phyloP scores from a whole-genome alignment of 2,888 invertebrate species.

The Drosophila anomalipes region DNA sequence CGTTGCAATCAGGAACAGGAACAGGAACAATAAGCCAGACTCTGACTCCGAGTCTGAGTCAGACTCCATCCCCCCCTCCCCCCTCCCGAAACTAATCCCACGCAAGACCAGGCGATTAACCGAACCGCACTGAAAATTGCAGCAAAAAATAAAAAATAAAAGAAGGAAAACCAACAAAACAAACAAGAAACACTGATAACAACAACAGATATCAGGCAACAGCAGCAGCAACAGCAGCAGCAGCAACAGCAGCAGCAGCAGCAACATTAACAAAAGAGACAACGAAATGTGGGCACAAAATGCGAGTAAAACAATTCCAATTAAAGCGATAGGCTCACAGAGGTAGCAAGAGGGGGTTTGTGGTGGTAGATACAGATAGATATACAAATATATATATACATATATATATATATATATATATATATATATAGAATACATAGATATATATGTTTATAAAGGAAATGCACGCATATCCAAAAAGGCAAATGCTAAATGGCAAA shows the following conservation, averaged over 20 bases:
- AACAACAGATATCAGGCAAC: slow-evolving; percentile 59
- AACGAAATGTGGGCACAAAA: slow-evolving; percentile 63
- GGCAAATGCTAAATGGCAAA: slow-evolving; percentile 30
- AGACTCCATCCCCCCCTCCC: slow-evolving; percentile 1
- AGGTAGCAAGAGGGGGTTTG: not conserved
- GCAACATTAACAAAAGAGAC: slow-evolving; percentile 54
- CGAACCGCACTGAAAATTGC: slow-evolving; percentile 64
- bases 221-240: slow-evolving; percentile 8
- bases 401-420: slow-evolving; percentile 1
- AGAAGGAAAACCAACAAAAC: not conserved
- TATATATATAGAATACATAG: slow-evolving; percentile 5
- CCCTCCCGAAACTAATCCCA: slow-evolving; percentile 55
- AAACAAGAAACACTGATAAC: slow-evolving; percentile 55
- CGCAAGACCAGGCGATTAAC: slow-evolving; percentile 65
- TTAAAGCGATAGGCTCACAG: slow-evolving; percentile 61
- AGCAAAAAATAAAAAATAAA: slow-evolving; percentile 33
- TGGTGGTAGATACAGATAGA: slow-evolving; percentile 33
- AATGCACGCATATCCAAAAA: slow-evolving; percentile 54
- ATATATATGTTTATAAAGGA: slow-evolving; percentile 41
- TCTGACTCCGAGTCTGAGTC: not conserved
- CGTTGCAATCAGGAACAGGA: slow-evolving; percentile 59
- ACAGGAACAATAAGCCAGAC: slow-evolving; percentile 58
- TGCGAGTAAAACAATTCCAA: slow-evolving; percentile 70
- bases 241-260: slow-evolving; percentile 23
- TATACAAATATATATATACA: slow-evolving; percentile 5